These are phyloP conservation scores for Seira sanloemensis DNA, from an alignment of 2,888 invertebrate species.

Conservation along the genomic window DNA sequence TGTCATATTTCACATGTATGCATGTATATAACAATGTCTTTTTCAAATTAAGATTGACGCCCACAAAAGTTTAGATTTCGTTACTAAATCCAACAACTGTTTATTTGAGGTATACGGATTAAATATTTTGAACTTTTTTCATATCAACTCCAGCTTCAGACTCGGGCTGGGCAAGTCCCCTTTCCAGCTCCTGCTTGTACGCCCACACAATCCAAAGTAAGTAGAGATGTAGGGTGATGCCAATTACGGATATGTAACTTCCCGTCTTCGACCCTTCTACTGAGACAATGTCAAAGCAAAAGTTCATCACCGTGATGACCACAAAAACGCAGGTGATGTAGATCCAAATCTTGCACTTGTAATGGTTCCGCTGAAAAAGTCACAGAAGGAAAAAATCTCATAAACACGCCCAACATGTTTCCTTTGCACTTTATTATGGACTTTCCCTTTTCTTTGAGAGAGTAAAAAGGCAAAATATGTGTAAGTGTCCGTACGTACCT, in stretches of 20 bases:
- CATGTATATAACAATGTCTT: no score
- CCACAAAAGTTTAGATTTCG: no score
- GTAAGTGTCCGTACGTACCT: conserved; percentile 16
- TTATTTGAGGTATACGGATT: no score
- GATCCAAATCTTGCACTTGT: conserved; percentile 52
- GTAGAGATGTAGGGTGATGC: conserved; percentile 40
- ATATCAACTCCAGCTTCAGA: conserved; percentile 35
- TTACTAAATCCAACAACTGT: no score
- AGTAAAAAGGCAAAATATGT: not conserved
- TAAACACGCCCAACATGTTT: not conserved
- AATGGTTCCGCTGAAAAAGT: conserved; percentile 33
- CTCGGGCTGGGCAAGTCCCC: conserved; percentile 33
- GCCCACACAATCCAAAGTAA: conserved; percentile 50
- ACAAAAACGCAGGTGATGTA: conserved; percentile 44
- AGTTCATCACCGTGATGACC: conserved; percentile 41
- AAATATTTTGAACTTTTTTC: no score
- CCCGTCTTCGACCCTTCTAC: conserved; percentile 46
- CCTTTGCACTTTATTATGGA: no score
- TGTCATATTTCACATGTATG: no score
- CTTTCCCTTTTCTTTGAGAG: no score
- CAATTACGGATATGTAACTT: conserved; percentile 31
- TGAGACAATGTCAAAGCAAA: conserved; percentile 45
- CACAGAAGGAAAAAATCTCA: not conserved
- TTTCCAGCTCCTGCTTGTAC: conserved; percentile 37
- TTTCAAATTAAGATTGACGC: no score